Percentiles rank a stretch among this genome's conserved stretches.
These are phyloP conservation scores for Polypedilum vanderplanki DNA, from an alignment of 1,140 invertebrate species.

Conservation along the genomic window DNA sequence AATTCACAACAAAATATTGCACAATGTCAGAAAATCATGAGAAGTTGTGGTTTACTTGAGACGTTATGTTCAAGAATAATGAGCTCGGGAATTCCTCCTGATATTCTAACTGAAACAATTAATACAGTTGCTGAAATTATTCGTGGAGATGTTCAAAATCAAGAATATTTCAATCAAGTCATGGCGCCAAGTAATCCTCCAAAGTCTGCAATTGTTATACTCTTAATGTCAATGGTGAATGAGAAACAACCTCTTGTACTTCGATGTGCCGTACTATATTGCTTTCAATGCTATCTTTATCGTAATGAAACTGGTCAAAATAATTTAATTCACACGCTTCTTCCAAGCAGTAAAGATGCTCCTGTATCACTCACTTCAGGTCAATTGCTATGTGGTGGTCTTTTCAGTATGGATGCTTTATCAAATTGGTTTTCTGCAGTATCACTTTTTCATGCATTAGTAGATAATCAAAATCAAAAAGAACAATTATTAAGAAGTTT, in stretches of 20 bases:
- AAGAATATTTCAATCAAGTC: conserved; percentile 87
- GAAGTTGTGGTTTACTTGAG: conserved; percentile 71
- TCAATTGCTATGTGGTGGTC: conserved; percentile 87
- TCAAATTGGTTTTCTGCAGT: conserved; percentile 97
- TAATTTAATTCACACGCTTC: conserved; percentile 81
- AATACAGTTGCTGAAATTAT: conserved; percentile 93
- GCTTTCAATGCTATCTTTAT: conserved; percentile 92
- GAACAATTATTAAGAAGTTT: conserved; percentile 89
- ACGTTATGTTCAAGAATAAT: conserved; percentile 85
- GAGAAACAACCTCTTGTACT: conserved; percentile 92
- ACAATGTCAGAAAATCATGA: conserved; percentile 84
- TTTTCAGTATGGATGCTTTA: conserved; percentile 85
- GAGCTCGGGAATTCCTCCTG: conserved; percentile 92
- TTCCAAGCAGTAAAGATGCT: conserved; percentile 75
- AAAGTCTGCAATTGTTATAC: conserved; percentile 83
- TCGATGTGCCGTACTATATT: conserved; percentile 92
- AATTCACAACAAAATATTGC: conserved; percentile 66
- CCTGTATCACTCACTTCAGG: conserved; percentile 59
- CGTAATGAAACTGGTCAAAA: conserved; percentile 87
- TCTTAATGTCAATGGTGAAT: conserved; percentile 98
- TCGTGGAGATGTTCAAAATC: conserved; percentile 81
- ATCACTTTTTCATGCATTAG: conserved; percentile 81
- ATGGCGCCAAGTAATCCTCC: conserved; percentile 88
- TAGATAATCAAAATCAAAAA: conserved; percentile 83
- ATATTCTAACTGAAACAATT: conserved; percentile 93